Percentiles rank a stretch among this genome's conserved stretches.
Evolutionary conservation across 1,140 invertebrate genomes (phyloP).

Genomic region (Aleiodes sp.): DNA sequence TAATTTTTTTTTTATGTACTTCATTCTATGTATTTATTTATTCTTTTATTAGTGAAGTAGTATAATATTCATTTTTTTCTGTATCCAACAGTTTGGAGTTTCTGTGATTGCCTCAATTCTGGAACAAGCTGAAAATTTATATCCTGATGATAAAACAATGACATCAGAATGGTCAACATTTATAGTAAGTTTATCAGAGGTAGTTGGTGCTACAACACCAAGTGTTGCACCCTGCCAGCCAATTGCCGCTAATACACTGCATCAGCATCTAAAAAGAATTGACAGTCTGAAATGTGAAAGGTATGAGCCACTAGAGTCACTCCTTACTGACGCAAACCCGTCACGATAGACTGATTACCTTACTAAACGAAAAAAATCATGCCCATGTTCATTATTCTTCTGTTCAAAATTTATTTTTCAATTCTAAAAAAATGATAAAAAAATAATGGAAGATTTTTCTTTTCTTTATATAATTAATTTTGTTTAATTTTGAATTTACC

Average conservation of each 20-base stretch:
- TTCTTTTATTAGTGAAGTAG: neutral
- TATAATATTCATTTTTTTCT: conserved; percentile 2
- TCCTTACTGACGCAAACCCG: conserved; percentile 58
- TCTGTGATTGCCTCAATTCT: conserved; percentile 59
- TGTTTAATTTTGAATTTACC: neutral
- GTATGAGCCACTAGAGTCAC: conserved; percentile 52
- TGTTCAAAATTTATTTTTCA: conserved; percentile 25
- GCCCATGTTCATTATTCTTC: conserved; percentile 14
- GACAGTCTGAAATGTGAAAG: conserved; percentile 50
- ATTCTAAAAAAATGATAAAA: neutral
- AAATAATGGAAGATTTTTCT: neutral
- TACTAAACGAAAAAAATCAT: neutral
- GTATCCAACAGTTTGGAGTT: conserved; percentile 58
- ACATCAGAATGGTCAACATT: conserved; percentile 59
- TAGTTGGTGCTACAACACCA: conserved; percentile 46
- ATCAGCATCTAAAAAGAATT: conserved; percentile 55
- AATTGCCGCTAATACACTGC: conserved; percentile 53
- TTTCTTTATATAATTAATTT: no score
- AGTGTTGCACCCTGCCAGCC: conserved; percentile 55
- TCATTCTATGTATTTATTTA: neutral
- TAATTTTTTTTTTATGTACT: neutral
- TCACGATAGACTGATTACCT: conserved; percentile 50
- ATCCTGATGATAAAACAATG: conserved; percentile 42
- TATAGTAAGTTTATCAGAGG: conserved; percentile 49
- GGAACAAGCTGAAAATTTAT: conserved; percentile 55